phyloP scores from a whole-genome alignment of 1,140 invertebrate species.

The Atopsyche davidsoni region DNA sequence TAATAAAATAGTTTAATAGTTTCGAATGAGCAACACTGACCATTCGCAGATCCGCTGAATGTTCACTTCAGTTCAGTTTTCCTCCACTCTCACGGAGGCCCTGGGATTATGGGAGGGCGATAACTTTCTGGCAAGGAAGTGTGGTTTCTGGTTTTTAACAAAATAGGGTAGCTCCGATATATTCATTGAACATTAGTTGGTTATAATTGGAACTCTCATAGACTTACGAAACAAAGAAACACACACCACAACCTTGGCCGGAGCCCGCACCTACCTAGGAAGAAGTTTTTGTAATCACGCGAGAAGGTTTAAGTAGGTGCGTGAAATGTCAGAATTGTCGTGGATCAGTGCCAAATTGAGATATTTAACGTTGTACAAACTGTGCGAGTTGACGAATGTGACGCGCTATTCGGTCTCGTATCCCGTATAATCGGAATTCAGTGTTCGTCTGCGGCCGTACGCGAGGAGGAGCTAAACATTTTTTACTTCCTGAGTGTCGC shows the following conservation, averaged over 20 bases:
- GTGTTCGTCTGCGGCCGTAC: conserved; percentile 10
- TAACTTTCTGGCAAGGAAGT: neutral
- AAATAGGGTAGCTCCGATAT: too few relatives aligned
- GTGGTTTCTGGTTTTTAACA: too few relatives aligned
- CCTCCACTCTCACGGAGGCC: too few relatives aligned
- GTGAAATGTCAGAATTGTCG: conserved; percentile 23
- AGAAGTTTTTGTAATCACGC: conserved; percentile 21
- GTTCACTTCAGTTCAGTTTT: too few relatives aligned
- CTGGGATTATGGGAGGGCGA: too few relatives aligned
- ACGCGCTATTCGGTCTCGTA: conserved; percentile 7
- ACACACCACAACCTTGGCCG: conserved; percentile 14
- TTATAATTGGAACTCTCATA: too few relatives aligned
- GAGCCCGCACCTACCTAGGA: conserved; percentile 16
- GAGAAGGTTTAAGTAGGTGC: conserved; percentile 16
- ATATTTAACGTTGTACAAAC: conserved; percentile 20
- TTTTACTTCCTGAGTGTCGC: conserved; percentile 16
- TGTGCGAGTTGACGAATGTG: conserved; percentile 8
- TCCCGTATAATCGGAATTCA: conserved; percentile 12
- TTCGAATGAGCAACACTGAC: too few relatives aligned
- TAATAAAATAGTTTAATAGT: too few relatives aligned
- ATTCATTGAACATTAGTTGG: too few relatives aligned
- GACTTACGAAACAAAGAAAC: too few relatives aligned
- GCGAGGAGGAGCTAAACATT: neutral
- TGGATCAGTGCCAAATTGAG: conserved; percentile 22
- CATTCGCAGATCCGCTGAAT: too few relatives aligned